Evolutionary conservation across 2,888 invertebrate species (phyloP).

Genomic region (Tetragnatha montana): DNA sequence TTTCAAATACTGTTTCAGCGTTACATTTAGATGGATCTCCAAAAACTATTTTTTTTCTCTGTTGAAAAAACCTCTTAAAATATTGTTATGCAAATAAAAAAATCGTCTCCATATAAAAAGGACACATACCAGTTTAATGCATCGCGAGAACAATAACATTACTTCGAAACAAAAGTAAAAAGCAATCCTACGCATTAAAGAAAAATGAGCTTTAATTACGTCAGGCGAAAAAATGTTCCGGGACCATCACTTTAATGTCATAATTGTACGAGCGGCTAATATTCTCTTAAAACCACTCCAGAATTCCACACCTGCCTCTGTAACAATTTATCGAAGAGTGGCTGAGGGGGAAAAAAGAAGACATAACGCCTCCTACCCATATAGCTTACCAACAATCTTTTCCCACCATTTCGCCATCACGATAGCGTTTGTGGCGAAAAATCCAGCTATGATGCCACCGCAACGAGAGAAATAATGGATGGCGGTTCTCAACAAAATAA

Average conservation of each 20-base stretch:
- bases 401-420: slow-evolving; percentile 54
- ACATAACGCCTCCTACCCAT: slow-evolving; percentile 2
- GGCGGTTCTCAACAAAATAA: slow-evolving; percentile 42
- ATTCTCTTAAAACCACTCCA: slow-evolving; percentile 15
- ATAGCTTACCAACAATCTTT: slow-evolving; percentile 64
- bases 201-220: not conserved
- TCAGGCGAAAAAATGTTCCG: not conserved
- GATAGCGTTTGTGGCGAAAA: slow-evolving; percentile 50
- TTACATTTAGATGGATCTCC: no score
- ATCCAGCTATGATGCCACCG: slow-evolving; percentile 64
- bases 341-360: slow-evolving; percentile 21
- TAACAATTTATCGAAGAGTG: slow-evolving; percentile 34
- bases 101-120: not conserved
- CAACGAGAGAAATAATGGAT: slow-evolving; percentile 66
- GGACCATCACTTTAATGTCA: slow-evolving; percentile 13
- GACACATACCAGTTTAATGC: not conserved
- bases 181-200: not conserved
- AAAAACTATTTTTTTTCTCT: no score
- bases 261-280: slow-evolving; percentile 39
- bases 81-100: not conserved
- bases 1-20: no score
- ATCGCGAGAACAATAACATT: not conserved
- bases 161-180: not conserved
- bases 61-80: not conserved
- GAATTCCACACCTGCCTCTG: slow-evolving; percentile 42